Evolutionary conservation across 2,797 vertebrate species (phyloP).

Genomic region (Etheostoma nigrum): DNA sequence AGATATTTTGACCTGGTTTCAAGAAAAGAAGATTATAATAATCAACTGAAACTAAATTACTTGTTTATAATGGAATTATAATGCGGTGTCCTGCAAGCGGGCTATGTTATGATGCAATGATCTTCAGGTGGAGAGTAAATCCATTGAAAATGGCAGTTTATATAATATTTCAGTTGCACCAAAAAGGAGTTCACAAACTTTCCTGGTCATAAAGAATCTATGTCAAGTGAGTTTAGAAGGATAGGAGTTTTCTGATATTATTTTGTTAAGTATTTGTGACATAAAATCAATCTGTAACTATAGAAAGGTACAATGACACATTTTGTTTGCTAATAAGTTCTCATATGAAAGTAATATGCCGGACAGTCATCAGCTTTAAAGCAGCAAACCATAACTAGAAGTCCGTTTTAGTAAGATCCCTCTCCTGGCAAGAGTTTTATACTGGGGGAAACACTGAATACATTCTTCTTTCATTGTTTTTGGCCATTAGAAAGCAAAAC

Average conservation of each 20-base stretch:
- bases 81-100: slow-evolving; percentile 17
- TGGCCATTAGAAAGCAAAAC: background rate
- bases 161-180: slow-evolving; percentile 1
- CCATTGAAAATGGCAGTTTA: background rate
- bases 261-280: slow-evolving; percentile 29
- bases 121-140: slow-evolving; percentile 19
- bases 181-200: background rate
- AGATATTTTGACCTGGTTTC: slow-evolving; percentile 26
- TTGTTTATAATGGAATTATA: slow-evolving; percentile 48
- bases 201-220: background rate
- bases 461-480: background rate
- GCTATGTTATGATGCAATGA: slow-evolving; percentile 12
- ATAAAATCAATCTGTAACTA: slow-evolving; percentile 34
- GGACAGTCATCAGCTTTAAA: background rate
- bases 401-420: background rate
- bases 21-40: slow-evolving; percentile 33
- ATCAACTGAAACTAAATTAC: slow-evolving; percentile 34
- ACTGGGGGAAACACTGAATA: no score
- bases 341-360: background rate
- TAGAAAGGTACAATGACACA: background rate
- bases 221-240: background rate
- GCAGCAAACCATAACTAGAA: background rate
- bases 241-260: slow-evolving; percentile 7
- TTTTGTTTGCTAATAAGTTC: slow-evolving; percentile 4
- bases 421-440: no score